Percentiles rank a stretch among this genome's conserved stretches.
phyloP scores from a whole-genome alignment of 1,140 invertebrate genomes.

The Oreohelix idahoensis region DNA sequence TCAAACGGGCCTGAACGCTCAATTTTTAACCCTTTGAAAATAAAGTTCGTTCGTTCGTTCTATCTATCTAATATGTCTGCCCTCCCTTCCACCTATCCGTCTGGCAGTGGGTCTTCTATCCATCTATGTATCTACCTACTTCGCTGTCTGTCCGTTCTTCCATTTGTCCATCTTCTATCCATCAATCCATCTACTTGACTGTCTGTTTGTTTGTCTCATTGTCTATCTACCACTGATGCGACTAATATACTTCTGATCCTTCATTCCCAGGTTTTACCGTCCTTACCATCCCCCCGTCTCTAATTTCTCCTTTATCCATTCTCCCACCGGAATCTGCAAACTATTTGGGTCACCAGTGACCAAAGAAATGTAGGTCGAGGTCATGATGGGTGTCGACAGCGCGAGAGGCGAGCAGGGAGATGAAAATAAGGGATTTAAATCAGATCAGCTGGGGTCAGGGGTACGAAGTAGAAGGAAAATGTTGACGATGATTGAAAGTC shows the following conservation, averaged over 20 bases:
- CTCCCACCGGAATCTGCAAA: slow-evolving; percentile 5
- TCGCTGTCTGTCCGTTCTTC: too few species aligned
- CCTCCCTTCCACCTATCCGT: too few species aligned
- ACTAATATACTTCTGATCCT: background rate
- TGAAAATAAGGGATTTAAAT: background rate
- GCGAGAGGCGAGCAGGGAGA: background rate
- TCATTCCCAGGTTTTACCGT: background rate
- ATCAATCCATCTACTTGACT: too few species aligned
- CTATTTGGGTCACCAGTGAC: slow-evolving; percentile 11
- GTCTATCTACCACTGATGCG: background rate
- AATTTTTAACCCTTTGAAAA: too few species aligned
- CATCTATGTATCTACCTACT: too few species aligned
- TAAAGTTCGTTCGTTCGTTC: too few species aligned
- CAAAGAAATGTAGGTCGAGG: slow-evolving; percentile 17
- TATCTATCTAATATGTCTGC: too few species aligned
- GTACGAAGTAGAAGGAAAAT: background rate
- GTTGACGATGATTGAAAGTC: background rate
- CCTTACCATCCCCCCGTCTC: background rate
- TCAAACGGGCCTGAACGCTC: too few species aligned
- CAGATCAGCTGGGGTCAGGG: background rate
- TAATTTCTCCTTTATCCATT: background rate
- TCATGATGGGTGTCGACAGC: background rate
- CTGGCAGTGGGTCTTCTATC: too few species aligned
- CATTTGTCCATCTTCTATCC: too few species aligned
- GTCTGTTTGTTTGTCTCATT: too few species aligned